Conservation (phyloP, 1,140 invertebrate genomes). For the Ceratina japonica region DNA sequence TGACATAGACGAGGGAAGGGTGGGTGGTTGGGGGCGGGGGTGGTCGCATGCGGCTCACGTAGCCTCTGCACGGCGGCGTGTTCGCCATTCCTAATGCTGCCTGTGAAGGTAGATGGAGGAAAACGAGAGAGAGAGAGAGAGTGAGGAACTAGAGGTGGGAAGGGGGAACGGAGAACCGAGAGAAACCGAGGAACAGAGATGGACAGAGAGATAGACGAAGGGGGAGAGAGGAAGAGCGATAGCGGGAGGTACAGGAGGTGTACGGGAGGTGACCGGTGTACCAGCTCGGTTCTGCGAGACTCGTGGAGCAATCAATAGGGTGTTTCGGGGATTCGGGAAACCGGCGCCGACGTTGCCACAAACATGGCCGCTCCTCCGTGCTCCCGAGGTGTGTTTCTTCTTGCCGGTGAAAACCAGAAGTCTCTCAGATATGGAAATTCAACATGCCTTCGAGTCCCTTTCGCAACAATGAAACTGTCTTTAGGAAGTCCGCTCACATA, state of each 20-base stretch:
- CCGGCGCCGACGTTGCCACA: constrained; percentile 75
- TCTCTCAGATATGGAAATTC: constrained; percentile 22
- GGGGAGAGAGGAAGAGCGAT: constrained; percentile 55
- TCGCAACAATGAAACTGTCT: too few species aligned
- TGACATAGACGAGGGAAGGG: constrained; percentile 71
- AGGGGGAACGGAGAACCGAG: constrained; percentile 32
- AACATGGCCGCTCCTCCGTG: constrained; percentile 71
- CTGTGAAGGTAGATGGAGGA: constrained; percentile 71
- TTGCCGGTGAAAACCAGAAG: background rate
- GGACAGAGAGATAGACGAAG: constrained; percentile 51
- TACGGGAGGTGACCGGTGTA: constrained; percentile 72
- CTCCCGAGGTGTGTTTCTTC: constrained; percentile 18
- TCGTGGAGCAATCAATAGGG: constrained; percentile 82
- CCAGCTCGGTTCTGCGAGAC: constrained; percentile 73
- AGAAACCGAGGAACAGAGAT: constrained; percentile 38
- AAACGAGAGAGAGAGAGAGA: constrained; percentile 43
- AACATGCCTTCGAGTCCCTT: background rate
- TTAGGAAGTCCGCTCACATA: too few species aligned
- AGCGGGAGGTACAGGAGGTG: constrained; percentile 66
- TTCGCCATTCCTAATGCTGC: constrained; percentile 83
- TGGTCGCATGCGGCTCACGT: constrained; percentile 82
- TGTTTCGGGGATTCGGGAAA: constrained; percentile 82
- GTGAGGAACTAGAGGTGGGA: constrained; percentile 12
- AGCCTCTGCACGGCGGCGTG: constrained; percentile 83
- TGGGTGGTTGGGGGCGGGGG: constrained; percentile 71